Conservation (phyloP, 2,888 invertebrate genomes). For the Amphiduros pacificus region DNA sequence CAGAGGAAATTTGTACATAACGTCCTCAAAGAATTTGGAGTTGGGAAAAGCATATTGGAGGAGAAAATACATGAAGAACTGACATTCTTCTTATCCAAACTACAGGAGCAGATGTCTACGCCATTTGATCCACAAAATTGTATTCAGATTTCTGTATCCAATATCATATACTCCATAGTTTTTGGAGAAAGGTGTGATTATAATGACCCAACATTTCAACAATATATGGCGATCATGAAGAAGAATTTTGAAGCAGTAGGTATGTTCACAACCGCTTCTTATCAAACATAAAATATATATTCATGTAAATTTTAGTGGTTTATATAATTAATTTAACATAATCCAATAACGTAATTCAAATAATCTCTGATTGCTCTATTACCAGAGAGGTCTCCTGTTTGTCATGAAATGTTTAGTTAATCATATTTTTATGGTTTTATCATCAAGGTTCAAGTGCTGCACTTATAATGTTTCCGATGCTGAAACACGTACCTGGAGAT, state of each 20-base stretch:
- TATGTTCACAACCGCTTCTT: too few relatives aligned
- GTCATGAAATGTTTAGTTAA: too few relatives aligned
- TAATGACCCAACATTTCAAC: conserved; percentile 1
- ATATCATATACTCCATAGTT: conserved; percentile 7
- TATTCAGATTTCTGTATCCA: conserved; percentile 11
- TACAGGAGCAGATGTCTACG: neutral
- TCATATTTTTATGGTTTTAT: too few relatives aligned
- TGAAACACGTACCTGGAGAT: conserved; percentile 15
- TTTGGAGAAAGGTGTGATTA: conserved; percentile 6
- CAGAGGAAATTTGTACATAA: conserved; percentile 12
- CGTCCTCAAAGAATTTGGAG: conserved; percentile 9
- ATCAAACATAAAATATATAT: too few relatives aligned
- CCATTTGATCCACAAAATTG: neutral
- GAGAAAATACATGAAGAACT: conserved; percentile 4
- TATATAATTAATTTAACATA: too few relatives aligned
- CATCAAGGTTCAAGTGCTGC: too few relatives aligned
- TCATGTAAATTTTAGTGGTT: too few relatives aligned
- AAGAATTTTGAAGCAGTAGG: conserved; percentile 5
- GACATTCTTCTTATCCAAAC: neutral
- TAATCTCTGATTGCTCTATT: too few relatives aligned
- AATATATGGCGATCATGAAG: conserved; percentile 13
- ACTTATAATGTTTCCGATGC: conserved; percentile 1
- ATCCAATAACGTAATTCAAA: too few relatives aligned
- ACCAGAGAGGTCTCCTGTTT: too few relatives aligned
- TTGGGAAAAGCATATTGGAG: conserved; percentile 9